phyloP scores from a whole-genome alignment of 2,888 invertebrate species.

The Cryptus viduatorius region DNA sequence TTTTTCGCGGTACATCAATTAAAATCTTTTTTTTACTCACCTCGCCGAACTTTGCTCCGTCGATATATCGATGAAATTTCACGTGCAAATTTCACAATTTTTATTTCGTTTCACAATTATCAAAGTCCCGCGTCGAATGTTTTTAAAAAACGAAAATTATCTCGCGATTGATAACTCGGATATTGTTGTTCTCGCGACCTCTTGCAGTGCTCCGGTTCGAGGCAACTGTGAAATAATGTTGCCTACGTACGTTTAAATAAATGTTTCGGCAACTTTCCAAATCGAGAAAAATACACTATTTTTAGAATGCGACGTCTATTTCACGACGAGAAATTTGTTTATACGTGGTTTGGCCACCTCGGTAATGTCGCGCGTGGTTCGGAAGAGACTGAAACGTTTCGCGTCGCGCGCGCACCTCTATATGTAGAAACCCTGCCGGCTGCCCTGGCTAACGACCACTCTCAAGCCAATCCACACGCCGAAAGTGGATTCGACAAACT shows the following conservation, averaged over 20 bases:
- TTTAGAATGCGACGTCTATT: conserved; percentile 8
- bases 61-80: background rate
- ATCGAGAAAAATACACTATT: conserved; percentile 13
- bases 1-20: background rate
- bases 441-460: conserved; percentile 67
- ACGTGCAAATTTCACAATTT: conserved; percentile 15
- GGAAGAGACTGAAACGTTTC: conserved; percentile 78
- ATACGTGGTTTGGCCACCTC: conserved; percentile 49
- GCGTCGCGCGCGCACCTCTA: conserved; percentile 76
- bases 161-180: background rate
- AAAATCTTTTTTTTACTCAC: conserved; percentile 13
- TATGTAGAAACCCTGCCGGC: conserved; percentile 79
- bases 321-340: conserved; percentile 39
- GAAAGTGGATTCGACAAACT: conserved; percentile 53
- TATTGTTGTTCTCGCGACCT: conserved; percentile 3
- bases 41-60: conserved; percentile 24
- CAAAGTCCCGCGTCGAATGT: background rate
- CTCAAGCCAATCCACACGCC: conserved; percentile 49
- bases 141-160: background rate
- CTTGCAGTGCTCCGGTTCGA: background rate
- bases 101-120: conserved; percentile 21
- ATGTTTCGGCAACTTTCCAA: conserved; percentile 10
- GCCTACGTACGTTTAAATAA: background rate
- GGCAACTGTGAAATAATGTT: background rate
- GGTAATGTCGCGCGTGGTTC: conserved; percentile 75